These are phyloP conservation scores for Megalops atlanticus DNA, from an alignment of 2,113 vertebrate genomes.

Conservation along the genomic window DNA sequence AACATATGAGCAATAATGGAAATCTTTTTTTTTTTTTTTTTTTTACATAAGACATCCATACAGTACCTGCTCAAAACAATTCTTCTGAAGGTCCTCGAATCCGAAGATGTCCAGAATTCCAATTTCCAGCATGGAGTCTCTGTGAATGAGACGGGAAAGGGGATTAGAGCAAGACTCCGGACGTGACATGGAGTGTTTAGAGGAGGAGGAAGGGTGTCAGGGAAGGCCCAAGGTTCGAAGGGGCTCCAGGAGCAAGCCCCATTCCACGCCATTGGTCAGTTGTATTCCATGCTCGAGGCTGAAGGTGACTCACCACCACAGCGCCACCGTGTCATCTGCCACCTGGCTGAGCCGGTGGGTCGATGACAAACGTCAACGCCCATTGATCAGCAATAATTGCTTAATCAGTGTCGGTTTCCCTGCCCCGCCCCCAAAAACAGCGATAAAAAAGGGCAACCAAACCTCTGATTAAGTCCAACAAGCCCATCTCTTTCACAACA, in stretches of 20 bases:
- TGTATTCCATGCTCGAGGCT: no score
- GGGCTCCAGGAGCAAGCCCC: no score
- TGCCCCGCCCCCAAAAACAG: not conserved
- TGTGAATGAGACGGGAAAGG: constrained; percentile 46
- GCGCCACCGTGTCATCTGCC: no score
- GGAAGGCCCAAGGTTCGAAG: not conserved
- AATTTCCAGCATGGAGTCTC: constrained; percentile 79
- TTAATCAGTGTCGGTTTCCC: not conserved
- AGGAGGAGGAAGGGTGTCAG: not conserved
- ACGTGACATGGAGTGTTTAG: not conserved
- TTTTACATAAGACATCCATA: no score
- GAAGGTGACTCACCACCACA: no score
- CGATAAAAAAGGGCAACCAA: not conserved
- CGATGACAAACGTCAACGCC: no score
- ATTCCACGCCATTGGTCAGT: no score
- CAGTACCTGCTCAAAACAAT: constrained; percentile 88
- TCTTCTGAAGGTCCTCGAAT: constrained; percentile 90
- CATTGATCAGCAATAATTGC: no score
- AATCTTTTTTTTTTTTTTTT: no score
- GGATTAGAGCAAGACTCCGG: not conserved
- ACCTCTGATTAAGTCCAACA: constrained; percentile 10
- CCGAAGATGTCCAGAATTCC: constrained; percentile 91
- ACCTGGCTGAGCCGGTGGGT: no score
- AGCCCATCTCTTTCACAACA: constrained; percentile 9
- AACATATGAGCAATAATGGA: no score